These are phyloP conservation scores for Anguilla anguilla DNA, from an alignment of 2,797 vertebrate species.

Conservation along the genomic window DNA sequence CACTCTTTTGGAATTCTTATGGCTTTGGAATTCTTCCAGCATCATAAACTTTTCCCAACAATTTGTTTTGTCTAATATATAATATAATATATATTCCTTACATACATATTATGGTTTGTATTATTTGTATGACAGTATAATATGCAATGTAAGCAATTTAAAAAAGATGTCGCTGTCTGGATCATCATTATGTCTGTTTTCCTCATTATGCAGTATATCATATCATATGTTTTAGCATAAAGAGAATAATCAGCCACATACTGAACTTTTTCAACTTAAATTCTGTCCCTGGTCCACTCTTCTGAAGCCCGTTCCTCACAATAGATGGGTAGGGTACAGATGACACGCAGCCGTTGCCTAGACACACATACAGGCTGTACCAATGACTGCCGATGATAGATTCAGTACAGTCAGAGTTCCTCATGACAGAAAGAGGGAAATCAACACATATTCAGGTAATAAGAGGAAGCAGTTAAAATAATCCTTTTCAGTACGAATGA, in stretches of 20 bases:
- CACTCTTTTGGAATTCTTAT: too few relatives aligned
- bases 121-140: too few relatives aligned
- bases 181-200: too few relatives aligned
- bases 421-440: slow-evolving; percentile 9
- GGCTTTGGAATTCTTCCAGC: too few relatives aligned
- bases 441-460: slow-evolving; percentile 12
- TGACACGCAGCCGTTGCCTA: background rate
- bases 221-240: background rate
- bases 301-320: background rate
- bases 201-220: too few relatives aligned
- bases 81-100: too few relatives aligned
- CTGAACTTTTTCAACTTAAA: background rate
- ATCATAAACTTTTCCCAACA: too few relatives aligned
- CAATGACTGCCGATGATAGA: background rate
- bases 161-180: too few relatives aligned
- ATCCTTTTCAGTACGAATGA: slow-evolving; percentile 19
- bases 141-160: too few relatives aligned
- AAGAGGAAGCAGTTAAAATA: slow-evolving; percentile 26
- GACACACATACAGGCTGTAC: background rate
- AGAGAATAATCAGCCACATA: background rate
- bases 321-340: background rate
- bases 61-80: too few relatives aligned
- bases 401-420: background rate
- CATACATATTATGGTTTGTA: too few relatives aligned
- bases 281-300: background rate